A percentile compares a stretch with the other conserved stretches of the same genome.
These are phyloP conservation scores for Hypomesus transpacificus DNA, from an alignment of 2,113 vertebrate genomes.

Conservation along the genomic window DNA sequence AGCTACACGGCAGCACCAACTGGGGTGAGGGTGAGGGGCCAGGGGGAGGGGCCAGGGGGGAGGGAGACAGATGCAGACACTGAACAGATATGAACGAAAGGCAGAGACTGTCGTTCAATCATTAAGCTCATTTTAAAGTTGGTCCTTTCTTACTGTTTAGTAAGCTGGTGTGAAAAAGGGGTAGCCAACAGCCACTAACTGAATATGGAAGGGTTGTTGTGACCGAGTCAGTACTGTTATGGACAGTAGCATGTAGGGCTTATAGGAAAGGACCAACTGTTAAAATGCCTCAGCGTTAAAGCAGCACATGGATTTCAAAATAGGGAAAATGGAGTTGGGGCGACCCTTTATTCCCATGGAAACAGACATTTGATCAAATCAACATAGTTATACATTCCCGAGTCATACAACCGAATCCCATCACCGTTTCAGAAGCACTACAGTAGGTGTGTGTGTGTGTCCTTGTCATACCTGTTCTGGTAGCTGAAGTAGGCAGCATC, in stretches of 20 bases:
- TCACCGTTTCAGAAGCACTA: neutral
- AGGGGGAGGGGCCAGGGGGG: conserved; percentile 29
- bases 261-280: conserved; percentile 45
- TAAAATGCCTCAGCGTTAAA: conserved; percentile 59
- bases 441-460: neutral
- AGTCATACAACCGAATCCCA: neutral
- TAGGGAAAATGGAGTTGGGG: conserved; percentile 37
- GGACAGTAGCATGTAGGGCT: conserved; percentile 12
- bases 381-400: neutral
- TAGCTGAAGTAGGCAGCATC: conserved; percentile 99
- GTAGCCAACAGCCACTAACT: neutral
- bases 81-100: conserved; percentile 56
- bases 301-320: conserved; percentile 24
- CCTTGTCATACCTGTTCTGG: conserved; percentile 89
- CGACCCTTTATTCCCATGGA: conserved; percentile 28
- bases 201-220: neutral
- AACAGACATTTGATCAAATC: conserved; percentile 20
- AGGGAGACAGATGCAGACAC: conserved; percentile 56
- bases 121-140: conserved; percentile 59
- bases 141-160: conserved; percentile 34
- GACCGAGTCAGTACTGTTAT: neutral
- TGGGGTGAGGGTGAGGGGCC: conserved; percentile 15
- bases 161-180: neutral
- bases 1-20: conserved; percentile 59
- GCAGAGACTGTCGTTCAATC: conserved; percentile 46